phyloP scores from a whole-genome alignment of 2,888 invertebrate species.

The Orthonevra nobilis region DNA sequence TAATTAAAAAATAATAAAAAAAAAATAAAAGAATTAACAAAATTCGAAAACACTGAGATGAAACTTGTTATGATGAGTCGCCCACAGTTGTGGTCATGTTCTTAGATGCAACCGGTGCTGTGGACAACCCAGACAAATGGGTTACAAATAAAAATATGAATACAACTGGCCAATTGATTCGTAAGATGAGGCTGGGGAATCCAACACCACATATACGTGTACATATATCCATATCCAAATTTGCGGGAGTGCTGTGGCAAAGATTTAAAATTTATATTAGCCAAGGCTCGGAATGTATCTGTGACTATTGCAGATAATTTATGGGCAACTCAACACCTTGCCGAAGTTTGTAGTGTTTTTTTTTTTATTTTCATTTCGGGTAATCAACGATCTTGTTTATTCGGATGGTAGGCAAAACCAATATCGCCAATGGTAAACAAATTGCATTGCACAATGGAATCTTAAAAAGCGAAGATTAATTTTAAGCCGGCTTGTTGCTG shows the following conservation, averaged over 20 bases:
- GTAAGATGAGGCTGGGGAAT: slow-evolving; percentile 13
- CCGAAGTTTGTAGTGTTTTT: slow-evolving; percentile 12
- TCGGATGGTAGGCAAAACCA: slow-evolving; percentile 31
- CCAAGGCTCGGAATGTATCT: neutral
- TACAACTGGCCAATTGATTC: slow-evolving; percentile 60
- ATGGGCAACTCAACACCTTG: slow-evolving; percentile 44
- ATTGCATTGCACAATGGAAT: slow-evolving; percentile 56
- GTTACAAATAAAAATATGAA: slow-evolving; percentile 58
- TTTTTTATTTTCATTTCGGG: no score
- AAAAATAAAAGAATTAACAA: slow-evolving; percentile 21
- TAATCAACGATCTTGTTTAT: neutral
- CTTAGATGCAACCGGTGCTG: slow-evolving; percentile 63
- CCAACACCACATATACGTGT: no score
- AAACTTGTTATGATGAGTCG: slow-evolving; percentile 52
- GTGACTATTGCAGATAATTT: slow-evolving; percentile 33
- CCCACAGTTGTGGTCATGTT: slow-evolving; percentile 41
- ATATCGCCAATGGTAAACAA: slow-evolving; percentile 43
- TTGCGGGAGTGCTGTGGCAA: no score
- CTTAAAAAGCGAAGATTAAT: slow-evolving; percentile 14
- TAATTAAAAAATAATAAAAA: slow-evolving; percentile 17
- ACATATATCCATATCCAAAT: no score
- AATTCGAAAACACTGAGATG: slow-evolving; percentile 26
- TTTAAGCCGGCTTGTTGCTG: neutral
- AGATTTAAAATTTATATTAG: slow-evolving; percentile 1
- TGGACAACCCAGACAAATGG: slow-evolving; percentile 61